Base-by-base conservation (phyloP, 2,113 vertebrate species). In the Stigmatopora argus region DNA sequence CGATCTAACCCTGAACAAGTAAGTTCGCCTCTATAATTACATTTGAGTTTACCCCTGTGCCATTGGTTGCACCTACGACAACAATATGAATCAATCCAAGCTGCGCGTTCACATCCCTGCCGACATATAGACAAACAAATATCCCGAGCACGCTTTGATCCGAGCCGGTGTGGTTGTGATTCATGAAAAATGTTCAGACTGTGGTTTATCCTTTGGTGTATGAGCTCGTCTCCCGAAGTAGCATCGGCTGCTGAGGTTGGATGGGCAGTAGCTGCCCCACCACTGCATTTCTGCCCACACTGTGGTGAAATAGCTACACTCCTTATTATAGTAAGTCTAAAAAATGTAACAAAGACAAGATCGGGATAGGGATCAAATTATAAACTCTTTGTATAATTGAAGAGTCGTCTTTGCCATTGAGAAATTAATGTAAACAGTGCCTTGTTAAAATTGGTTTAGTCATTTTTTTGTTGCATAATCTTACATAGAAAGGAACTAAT, bases 1-100 rank as follows among this genome's bases (percentile, higher is more conserved):
- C 91, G 97, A 99, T 86, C 92, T 99, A 64, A 85, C 89, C 38
- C 46, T 99, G 87, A 99, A 99, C 91, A 96, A 95, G 97, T 99
- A 91, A 96, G 97, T 93, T 48, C 10, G 49, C 46, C 35, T 48
- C 38, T 57, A 26, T 12, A 31, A 68, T 18, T 44, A 4, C 12
- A 4, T 11, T 64, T 64, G 18, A 38, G 5, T 58, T 14, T 2
- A 64, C 8, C 38, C 7, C 38, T 38, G 17, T 10, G 21, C 23
- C 1, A 3, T 7, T 34, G 26, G 5, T 5, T 17, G 23, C 14
- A 31, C 56, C 31, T 35, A 1, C 2, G 4, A 15, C 31, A 59
- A 59, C 5, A 19, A 19, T 19, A 44, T 19, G 41, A 60, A 21
- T 8, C 5, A 59, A 12, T 41, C 58, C 18, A 14, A 19, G 57